phyloP scores from a whole-genome alignment of 2,888 invertebrate genomes.

The Dynastes hyllus region DNA sequence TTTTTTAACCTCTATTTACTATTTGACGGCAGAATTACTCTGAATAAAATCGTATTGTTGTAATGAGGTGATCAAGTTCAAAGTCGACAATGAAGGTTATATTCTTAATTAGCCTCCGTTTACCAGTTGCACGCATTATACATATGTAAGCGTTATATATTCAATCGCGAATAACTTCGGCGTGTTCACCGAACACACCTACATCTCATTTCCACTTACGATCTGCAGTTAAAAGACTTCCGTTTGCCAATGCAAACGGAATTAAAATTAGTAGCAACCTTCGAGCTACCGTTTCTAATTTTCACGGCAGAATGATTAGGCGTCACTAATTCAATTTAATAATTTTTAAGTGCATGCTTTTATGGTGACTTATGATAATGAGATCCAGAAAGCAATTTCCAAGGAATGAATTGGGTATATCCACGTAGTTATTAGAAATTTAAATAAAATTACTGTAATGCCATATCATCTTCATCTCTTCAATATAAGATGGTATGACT shows the following conservation, averaged over 20 bases:
- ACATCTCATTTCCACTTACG: conserved; percentile 17
- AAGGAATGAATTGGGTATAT: too few relatives aligned
- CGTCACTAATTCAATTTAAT: too few relatives aligned
- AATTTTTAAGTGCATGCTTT: too few relatives aligned
- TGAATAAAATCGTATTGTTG: conserved; percentile 49
- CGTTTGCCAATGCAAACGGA: conserved; percentile 14
- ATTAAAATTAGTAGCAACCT: conserved; percentile 8
- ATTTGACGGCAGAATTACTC: conserved; percentile 13
- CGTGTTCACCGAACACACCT: conserved; percentile 1
- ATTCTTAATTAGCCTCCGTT: conserved; percentile 35
- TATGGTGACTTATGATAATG: too few relatives aligned
- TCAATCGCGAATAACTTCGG: not conserved
- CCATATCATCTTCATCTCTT: too few relatives aligned
- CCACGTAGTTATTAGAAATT: too few relatives aligned
- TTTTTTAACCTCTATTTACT: conserved; percentile 14
- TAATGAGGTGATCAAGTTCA: conserved; percentile 53
- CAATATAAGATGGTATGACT: too few relatives aligned
- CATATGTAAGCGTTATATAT: not conserved
- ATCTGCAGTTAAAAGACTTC: conserved; percentile 14
- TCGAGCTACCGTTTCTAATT: conserved; percentile 1
- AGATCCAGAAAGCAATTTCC: too few relatives aligned
- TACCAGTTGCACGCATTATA: conserved; percentile 11
- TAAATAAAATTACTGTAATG: too few relatives aligned
- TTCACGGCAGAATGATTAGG: too few relatives aligned
- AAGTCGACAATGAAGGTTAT: conserved; percentile 52